A percentile compares a stretch with the other conserved stretches of the same genome.
phyloP scores from a whole-genome alignment of 2,888 invertebrate species.

The Hypomecis punctinalis region DNA sequence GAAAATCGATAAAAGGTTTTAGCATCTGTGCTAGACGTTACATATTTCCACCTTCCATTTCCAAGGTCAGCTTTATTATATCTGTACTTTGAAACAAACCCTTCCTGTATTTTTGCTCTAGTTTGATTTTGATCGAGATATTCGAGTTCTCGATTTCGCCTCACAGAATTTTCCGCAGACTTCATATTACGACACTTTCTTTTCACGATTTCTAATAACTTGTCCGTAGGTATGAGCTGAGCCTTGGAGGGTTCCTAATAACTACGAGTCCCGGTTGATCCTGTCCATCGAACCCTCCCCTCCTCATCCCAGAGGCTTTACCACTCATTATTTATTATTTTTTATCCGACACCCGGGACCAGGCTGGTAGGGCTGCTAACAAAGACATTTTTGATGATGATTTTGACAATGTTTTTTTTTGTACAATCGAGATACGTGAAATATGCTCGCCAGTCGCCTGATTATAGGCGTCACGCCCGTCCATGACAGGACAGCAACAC shows the following conservation, averaged over 20 bases:
- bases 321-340: constrained; percentile 59
- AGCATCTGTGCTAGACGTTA: constrained; percentile 14
- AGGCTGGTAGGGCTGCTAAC: constrained; percentile 18
- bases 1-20: constrained; percentile 35
- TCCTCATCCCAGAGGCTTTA: constrained; percentile 45
- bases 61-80: neutral
- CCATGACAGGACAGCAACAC: too few species aligned
- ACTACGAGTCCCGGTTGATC: constrained; percentile 51
- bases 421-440: too few species aligned
- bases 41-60: neutral
- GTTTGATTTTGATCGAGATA: too few species aligned
- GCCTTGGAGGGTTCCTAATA: constrained; percentile 35
- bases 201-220: neutral
- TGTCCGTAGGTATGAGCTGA: constrained; percentile 1
- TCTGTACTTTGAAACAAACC: neutral
- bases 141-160: too few species aligned
- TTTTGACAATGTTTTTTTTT: neutral
- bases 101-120: too few species aligned
- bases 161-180: too few species aligned
- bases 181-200: neutral
- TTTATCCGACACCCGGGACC: constrained; percentile 50
- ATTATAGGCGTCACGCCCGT: too few species aligned
- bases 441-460: too few species aligned
- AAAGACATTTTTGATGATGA: neutral
- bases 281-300: constrained; percentile 50